Percentiles rank a stretch among this genome's conserved stretches.
Conservation (phyloP, 2,797 vertebrate genomes). For the Tangara arthus region DNA sequence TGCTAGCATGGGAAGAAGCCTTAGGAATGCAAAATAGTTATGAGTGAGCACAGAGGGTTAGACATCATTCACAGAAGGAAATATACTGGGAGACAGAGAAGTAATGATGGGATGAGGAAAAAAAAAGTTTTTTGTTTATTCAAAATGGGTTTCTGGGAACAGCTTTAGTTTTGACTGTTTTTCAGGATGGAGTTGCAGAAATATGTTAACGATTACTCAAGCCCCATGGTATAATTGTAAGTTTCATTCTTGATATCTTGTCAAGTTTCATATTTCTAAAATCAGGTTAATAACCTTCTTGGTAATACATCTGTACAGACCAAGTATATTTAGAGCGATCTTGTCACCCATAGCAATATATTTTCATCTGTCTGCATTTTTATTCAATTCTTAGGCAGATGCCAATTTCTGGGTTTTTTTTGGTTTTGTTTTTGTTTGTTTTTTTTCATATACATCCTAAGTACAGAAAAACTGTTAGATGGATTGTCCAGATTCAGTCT, state of each 20-base stretch:
- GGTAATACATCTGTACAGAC: not conserved
- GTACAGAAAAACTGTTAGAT: not conserved
- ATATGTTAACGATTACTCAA: not conserved
- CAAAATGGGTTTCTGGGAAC: not conserved
- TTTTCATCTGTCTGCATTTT: not conserved
- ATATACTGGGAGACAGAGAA: not conserved
- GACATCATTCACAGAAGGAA: not conserved
- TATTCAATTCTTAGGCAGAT: not conserved
- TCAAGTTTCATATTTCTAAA: not conserved
- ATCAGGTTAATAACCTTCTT: not conserved
- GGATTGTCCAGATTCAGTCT: not conserved
- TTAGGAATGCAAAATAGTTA: not conserved
- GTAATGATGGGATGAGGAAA: not conserved
- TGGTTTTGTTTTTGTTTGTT: not conserved
- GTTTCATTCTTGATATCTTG: not conserved
- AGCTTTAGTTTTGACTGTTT: not conserved
- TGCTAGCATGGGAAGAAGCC: not conserved
- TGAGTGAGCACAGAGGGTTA: not conserved
- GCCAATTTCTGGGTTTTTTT: not conserved
- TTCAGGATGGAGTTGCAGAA: not conserved
- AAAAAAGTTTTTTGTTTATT: not conserved
- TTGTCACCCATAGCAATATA: not conserved
- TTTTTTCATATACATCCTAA: not conserved
- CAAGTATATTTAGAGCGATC: not conserved
- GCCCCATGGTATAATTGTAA: not conserved